Base-by-base conservation (phyloP, 2,113 vertebrate genomes). In the Echinops telfairi region DNA sequence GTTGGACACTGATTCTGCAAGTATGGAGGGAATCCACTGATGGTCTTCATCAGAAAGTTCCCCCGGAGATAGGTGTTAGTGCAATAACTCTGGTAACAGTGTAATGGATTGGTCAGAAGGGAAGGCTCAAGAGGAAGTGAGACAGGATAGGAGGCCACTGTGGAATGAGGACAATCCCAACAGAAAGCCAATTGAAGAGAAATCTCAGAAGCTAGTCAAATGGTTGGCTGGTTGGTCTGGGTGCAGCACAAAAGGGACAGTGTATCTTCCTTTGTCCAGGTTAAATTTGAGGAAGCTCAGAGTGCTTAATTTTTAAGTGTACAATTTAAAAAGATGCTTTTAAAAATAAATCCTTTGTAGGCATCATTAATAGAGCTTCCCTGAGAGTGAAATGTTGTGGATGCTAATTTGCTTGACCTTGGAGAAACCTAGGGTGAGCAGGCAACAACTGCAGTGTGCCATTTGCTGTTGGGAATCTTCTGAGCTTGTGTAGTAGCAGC, bases 361-460 rank as follows among this genome's bases (percentile, higher is more conserved):
- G 47, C 80, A 36, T 33, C 27, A 57, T 64, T 73, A 33, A 40
- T 86, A 79, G 27, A 33, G 4, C 16, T 86, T 81, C 47, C 62
- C 64, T 83, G 62, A 33, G 77, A 68, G 36, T 77, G n/a, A 89
- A 89, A 60, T 82, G 12, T 33, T 58, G 23, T 33, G 31, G 79
- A 60, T 76, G 22, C 31, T 90, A 1, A 82, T 62, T 89, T 62
- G 12, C 27, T 83, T 83, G 70, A 64, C 31, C 1, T 83, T 86
- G 68, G 82, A 62, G 92, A 78, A 5, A 68, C 29, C 9, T 86
- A 86, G 8, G 60, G 40, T 76, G 33, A 68, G 43, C 27, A 86
- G 47, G 11, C 86, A 68, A 81, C 73, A 89, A 89, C 31, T 85
- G 33, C 17, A 89, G 53, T 85, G 16, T 64, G 92, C 22, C 36